Percentiles rank a stretch among this genome's conserved stretches.
phyloP scores from a whole-genome alignment of 2,888 invertebrate species.

The Arge pagana region DNA sequence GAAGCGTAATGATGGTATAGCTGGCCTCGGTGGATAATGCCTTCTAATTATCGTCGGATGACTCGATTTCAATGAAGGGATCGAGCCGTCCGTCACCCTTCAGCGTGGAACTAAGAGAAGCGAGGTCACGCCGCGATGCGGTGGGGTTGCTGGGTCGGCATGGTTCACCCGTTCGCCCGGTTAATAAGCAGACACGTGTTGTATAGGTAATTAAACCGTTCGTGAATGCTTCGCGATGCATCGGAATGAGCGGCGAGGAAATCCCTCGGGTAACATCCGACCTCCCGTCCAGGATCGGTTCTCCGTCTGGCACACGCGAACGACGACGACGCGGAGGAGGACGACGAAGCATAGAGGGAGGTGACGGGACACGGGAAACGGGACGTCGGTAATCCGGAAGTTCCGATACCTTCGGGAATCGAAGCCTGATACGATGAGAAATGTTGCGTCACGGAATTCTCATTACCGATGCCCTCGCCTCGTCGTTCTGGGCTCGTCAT shows the following conservation, averaged over 20 bases:
- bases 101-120: too few species aligned
- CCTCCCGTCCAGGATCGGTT: not conserved
- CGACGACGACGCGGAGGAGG: not conserved
- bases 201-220: slow-evolving; percentile 10
- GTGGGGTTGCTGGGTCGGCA: too few species aligned
- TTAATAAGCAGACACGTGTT: not conserved
- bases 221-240: slow-evolving; percentile 7
- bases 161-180: not conserved
- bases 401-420: not conserved
- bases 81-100: not conserved
- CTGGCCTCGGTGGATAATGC: too few species aligned
- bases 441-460: slow-evolving; percentile 8
- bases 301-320: not conserved
- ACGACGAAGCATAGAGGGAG: not conserved
- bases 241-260: slow-evolving; percentile 5
- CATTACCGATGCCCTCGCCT: slow-evolving; percentile 5
- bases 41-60: not conserved
- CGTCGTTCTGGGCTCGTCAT: too few species aligned
- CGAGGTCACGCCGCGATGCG: too few species aligned
- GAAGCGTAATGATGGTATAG: too few species aligned
- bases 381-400: slow-evolving; percentile 1
- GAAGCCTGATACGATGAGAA: not conserved
- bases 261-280: not conserved
- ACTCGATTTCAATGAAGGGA: not conserved
- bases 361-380: too few species aligned